Percentiles rank a stretch among this genome's conserved stretches.
These are phyloP conservation scores for Camelus bactrianus DNA, from an alignment of 2,113 vertebrate species.

Conservation along the genomic window DNA sequence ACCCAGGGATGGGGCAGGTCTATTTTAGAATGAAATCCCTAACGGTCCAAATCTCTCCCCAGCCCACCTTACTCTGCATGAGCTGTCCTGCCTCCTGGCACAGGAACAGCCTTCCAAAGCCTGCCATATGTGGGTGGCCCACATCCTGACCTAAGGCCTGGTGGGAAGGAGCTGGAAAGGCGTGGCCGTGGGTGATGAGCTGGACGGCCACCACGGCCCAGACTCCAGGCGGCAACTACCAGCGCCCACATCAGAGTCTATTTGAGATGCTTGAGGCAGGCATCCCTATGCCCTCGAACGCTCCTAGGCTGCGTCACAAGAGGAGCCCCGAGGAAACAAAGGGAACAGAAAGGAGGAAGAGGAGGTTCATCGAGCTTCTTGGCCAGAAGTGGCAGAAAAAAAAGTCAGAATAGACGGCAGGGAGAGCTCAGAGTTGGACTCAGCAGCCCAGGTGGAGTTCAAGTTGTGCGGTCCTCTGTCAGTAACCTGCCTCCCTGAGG, in stretches of 20 bases:
- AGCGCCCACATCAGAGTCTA: not conserved
- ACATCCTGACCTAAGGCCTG: not conserved
- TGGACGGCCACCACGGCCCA: not conserved
- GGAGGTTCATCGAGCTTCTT: rapidly evolving
- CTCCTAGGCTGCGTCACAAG: rapidly evolving
- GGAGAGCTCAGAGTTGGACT: not conserved
- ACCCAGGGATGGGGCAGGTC: rapidly evolving
- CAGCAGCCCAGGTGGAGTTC: not conserved
- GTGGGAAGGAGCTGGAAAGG: not conserved
- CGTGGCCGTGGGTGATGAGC: rapidly evolving
- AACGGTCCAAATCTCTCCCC: not conserved
- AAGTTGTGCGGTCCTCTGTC: not conserved
- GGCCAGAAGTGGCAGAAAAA: not conserved
- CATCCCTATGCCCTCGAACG: rapidly evolving
- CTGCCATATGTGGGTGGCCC: not conserved
- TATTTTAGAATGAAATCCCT: not conserved
- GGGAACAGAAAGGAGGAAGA: not conserved
- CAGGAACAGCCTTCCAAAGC: not conserved
- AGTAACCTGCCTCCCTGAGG: not conserved
- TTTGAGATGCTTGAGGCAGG: not conserved
- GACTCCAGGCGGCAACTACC: not conserved
- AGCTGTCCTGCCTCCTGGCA: not conserved
- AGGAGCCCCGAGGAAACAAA: not conserved
- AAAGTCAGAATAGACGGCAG: rapidly evolving
- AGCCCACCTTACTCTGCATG: not conserved